Evolutionary conservation across 2,888 invertebrate genomes (phyloP).

Genomic region (Escarpia spicata): DNA sequence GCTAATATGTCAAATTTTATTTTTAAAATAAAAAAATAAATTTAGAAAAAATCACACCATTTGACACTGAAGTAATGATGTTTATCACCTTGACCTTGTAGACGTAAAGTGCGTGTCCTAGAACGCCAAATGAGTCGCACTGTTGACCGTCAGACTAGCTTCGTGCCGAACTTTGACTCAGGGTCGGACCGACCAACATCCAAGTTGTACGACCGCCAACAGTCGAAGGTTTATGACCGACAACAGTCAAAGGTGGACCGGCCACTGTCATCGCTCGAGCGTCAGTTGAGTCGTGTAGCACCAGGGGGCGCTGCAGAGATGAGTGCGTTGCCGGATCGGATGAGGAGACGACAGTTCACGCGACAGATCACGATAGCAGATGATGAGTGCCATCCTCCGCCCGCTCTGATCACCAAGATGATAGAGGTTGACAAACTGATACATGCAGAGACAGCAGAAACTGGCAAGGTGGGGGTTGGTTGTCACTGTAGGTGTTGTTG

Average conservation of each 20-base stretch:
- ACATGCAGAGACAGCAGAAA: constrained; percentile 56
- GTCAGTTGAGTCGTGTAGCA: constrained; percentile 20
- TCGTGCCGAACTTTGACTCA: neutral
- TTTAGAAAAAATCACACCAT: neutral
- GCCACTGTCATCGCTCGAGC: neutral
- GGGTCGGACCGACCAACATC: neutral
- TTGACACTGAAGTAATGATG: neutral
- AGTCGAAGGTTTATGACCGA: neutral
- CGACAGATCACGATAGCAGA: constrained; percentile 36
- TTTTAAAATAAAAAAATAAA: neutral
- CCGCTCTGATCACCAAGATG: constrained; percentile 31
- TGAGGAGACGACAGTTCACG: constrained; percentile 24
- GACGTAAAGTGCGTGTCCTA: constrained; percentile 8
- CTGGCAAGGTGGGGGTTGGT: constrained; percentile 51
- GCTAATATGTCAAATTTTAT: neutral
- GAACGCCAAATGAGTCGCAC: constrained; percentile 18
- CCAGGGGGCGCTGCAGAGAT: neutral
- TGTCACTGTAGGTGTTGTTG: neutral
- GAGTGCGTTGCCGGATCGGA: neutral
- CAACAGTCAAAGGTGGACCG: neutral
- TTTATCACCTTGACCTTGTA: neutral
- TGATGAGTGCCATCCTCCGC: constrained; percentile 37
- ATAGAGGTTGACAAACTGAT: constrained; percentile 54
- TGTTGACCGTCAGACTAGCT: neutral
- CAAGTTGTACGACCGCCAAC: constrained; percentile 14